Percentiles rank a stretch among this genome's conserved stretches.
These are phyloP conservation scores for Melitaea athalia DNA, from an alignment of 2,888 invertebrate species.

Conservation along the genomic window DNA sequence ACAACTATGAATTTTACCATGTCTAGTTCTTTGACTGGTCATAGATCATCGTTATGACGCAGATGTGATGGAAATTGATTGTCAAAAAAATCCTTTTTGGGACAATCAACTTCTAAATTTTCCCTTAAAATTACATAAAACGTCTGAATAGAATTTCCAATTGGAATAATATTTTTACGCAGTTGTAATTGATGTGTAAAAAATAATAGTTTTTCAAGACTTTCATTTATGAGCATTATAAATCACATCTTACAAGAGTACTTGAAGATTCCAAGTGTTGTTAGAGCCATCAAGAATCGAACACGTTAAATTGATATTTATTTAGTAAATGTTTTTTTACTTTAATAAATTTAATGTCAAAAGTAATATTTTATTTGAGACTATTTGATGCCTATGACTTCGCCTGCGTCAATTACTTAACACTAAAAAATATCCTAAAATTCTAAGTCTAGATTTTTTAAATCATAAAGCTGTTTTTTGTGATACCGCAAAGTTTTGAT, in stretches of 20 bases:
- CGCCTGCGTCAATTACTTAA: background rate
- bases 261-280: slow-evolving; percentile 36
- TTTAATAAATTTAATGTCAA: slow-evolving; percentile 24
- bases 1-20: background rate
- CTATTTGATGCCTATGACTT: background rate
- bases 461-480: too few species aligned
- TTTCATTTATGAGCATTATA: background rate
- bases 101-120: too few species aligned
- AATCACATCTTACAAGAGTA: slow-evolving; percentile 33
- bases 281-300: slow-evolving; percentile 37
- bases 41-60: background rate
- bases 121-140: background rate
- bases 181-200: background rate
- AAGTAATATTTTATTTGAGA: background rate
- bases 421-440: too few species aligned
- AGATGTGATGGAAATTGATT: background rate
- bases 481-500: too few species aligned
- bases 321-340: slow-evolving; percentile 36
- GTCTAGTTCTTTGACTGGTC: background rate
- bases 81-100: background rate
- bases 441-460: too few species aligned
- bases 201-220: background rate
- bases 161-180: background rate
- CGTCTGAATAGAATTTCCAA: background rate
- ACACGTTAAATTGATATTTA: slow-evolving; percentile 40